Conservation (phyloP, 2,888 invertebrate species). For the Charanyca ferruginea region DNA sequence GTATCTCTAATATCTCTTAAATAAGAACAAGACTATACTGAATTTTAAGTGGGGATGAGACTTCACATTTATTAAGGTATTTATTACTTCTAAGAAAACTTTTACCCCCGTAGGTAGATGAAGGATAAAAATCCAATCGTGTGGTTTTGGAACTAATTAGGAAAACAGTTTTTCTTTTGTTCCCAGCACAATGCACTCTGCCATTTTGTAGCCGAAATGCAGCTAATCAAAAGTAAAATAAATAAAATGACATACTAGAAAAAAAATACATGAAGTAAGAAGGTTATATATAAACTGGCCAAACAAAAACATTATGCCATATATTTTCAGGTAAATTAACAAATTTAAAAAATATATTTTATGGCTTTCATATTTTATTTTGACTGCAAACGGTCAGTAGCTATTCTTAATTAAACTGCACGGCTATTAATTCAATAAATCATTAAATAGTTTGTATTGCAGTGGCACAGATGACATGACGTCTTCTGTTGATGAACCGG, state of each 20-base stretch:
- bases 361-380: too few relatives aligned
- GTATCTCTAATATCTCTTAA: background rate
- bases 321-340: too few relatives aligned
- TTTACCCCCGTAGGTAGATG: slow-evolving; percentile 6
- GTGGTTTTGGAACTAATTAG: slow-evolving; percentile 36
- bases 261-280: too few relatives aligned
- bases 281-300: too few relatives aligned
- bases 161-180: slow-evolving; percentile 30
- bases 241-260: background rate
- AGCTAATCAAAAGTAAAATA: background rate
- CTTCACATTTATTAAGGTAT: background rate
- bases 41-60: background rate
- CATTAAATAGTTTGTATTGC: too few relatives aligned
- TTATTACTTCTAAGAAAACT: too few relatives aligned
- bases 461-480: slow-evolving; percentile 21
- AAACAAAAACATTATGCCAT: too few relatives aligned
- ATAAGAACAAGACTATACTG: background rate
- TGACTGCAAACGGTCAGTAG: too few relatives aligned
- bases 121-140: slow-evolving; percentile 9
- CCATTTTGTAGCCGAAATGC: slow-evolving; percentile 10
- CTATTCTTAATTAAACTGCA: too few relatives aligned
- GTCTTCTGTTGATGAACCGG: slow-evolving; percentile 29
- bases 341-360: too few relatives aligned
- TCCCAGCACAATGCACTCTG: slow-evolving; percentile 1
- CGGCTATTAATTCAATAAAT: too few relatives aligned